A percentile compares a stretch with the other conserved stretches of the same genome.
These are phyloP conservation scores for Drosophila kambysellisi DNA, from an alignment of 2,888 invertebrate genomes.

Conservation along the genomic window DNA sequence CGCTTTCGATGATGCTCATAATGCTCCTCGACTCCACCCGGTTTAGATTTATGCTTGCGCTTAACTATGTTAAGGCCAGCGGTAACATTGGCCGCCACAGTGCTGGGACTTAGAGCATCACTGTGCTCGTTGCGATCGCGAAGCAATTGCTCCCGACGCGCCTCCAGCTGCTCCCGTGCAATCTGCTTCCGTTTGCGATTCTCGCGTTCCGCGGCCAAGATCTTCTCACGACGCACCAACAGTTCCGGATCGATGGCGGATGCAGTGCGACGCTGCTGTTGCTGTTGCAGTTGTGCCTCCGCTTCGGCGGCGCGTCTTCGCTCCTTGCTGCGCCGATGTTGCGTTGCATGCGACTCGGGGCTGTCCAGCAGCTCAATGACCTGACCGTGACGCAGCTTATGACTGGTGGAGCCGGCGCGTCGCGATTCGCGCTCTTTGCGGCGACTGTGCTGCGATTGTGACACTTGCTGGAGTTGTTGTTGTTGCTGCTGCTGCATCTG, in stretches of 20 bases:
- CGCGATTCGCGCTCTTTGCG: conserved; percentile 71
- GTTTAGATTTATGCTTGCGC: conserved; percentile 58
- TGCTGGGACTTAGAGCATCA: conserved; percentile 78
- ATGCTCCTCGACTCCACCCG: conserved; percentile 41
- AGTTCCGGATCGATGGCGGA: conserved; percentile 85
- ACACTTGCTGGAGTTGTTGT: conserved; percentile 22
- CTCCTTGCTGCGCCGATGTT: conserved; percentile 58
- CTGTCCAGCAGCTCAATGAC: conserved; percentile 86
- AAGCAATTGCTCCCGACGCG: conserved; percentile 86
- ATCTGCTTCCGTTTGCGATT: conserved; percentile 92
- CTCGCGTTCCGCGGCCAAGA: conserved; percentile 90
- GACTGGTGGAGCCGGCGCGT: conserved; percentile 29
- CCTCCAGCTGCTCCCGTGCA: conserved; percentile 90
- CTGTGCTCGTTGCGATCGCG: conserved; percentile 74
- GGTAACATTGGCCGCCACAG: conserved; percentile 83
- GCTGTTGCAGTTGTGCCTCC: conserved; percentile 51
- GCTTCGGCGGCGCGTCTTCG: conserved; percentile 73
- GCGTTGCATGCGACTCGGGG: conserved; percentile 80
- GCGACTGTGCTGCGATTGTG: conserved; percentile 46
- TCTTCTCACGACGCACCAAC: conserved; percentile 88
- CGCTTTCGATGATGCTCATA: conserved; percentile 70
- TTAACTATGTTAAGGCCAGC: conserved; percentile 81
- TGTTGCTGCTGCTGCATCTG: conserved; percentile 34
- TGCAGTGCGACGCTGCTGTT: conserved; percentile 59
- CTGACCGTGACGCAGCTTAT: conserved; percentile 70